These are phyloP conservation scores for Eptatretus burgeri DNA, from an alignment of 2,113 vertebrate species.

Conservation along the genomic window DNA sequence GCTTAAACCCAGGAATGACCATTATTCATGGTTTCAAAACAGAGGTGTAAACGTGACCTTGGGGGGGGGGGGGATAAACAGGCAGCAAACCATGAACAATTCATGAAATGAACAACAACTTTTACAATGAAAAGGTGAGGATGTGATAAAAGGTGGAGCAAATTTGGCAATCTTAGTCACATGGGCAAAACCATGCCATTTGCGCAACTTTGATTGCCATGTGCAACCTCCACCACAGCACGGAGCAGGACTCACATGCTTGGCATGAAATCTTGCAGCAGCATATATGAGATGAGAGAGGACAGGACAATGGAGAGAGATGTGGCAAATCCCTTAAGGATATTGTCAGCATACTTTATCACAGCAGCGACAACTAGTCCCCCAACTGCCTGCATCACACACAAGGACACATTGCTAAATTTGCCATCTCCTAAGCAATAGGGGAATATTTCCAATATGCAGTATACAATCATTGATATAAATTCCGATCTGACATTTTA, in stretches of 20 bases:
- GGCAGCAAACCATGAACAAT: slow-evolving; percentile 9
- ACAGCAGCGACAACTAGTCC: slow-evolving; percentile 86
- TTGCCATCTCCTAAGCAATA: too few species aligned
- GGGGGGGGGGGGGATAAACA: background rate
- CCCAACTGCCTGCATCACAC: slow-evolving; percentile 39
- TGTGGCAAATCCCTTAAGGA: slow-evolving; percentile 88
- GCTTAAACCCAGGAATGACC: too few species aligned
- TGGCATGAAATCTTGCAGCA: slow-evolving; percentile 70
- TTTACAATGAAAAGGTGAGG: background rate
- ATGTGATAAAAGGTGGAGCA: background rate
- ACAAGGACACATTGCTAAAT: background rate
- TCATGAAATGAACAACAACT: slow-evolving; percentile 2
- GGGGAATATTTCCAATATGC: too few species aligned
- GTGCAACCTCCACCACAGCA: slow-evolving; percentile 7
- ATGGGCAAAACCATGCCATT: background rate
- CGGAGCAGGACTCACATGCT: slow-evolving; percentile 26
- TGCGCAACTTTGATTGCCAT: background rate
- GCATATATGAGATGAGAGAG: slow-evolving; percentile 81
- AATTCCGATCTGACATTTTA: too few species aligned
- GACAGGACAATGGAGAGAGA: slow-evolving; percentile 93
- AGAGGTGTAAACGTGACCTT: too few species aligned
- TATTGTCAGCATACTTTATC: slow-evolving; percentile 96
- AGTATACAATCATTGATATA: too few species aligned
- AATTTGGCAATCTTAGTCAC: background rate
- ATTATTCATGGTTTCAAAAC: too few species aligned